Conservation (phyloP, 2,113 vertebrate genomes). For the Neomonachus schauinslandi region DNA sequence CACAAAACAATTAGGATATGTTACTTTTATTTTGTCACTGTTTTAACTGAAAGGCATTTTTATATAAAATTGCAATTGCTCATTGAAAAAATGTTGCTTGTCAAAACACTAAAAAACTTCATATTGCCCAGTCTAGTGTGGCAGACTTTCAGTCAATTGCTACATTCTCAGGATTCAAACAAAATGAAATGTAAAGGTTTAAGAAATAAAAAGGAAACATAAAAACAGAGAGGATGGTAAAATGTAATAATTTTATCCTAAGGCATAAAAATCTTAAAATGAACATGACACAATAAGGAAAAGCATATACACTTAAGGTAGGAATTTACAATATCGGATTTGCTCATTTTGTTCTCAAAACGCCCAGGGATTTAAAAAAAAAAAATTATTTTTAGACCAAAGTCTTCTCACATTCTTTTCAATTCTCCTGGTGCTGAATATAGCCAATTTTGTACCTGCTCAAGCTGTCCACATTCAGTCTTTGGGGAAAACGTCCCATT, state of each 20-base stretch:
- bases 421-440: background rate
- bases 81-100: background rate
- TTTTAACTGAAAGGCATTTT: slow-evolving; percentile 28
- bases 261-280: slow-evolving; percentile 16
- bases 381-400: slow-evolving; percentile 66
- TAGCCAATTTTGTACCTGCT: slow-evolving; percentile 59
- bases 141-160: background rate
- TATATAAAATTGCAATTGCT: background rate
- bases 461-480: slow-evolving; percentile 42
- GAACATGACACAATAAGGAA: slow-evolving; percentile 9
- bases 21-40: background rate
- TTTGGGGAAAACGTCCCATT: slow-evolving; percentile 47
- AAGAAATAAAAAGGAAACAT: background rate
- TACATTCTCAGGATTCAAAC: background rate
- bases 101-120: background rate
- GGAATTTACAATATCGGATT: background rate
- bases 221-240: background rate
- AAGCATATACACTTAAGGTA: background rate
- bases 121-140: background rate
- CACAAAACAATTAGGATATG: background rate
- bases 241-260: background rate
- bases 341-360: slow-evolving; percentile 48
- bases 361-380: background rate
- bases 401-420: slow-evolving; percentile 40
- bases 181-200: slow-evolving; percentile 10